These are phyloP conservation scores for Centropus unirufus DNA, from an alignment of 2,113 vertebrate species.

Conservation along the genomic window DNA sequence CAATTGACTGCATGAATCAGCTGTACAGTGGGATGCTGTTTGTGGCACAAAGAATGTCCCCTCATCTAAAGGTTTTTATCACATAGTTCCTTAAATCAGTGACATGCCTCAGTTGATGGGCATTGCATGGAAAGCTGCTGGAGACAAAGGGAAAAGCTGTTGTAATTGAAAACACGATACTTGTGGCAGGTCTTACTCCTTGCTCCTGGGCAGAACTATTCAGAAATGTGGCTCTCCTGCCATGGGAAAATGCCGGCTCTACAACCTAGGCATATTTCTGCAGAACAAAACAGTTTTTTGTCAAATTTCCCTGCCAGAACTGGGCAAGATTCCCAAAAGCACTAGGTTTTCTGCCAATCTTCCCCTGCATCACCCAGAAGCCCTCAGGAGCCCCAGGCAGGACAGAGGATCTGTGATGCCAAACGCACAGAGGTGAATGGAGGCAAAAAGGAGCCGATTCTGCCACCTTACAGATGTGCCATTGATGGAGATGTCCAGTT, in stretches of 20 bases:
- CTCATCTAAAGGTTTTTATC: not conserved
- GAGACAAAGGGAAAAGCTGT: not conserved
- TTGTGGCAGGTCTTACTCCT: not conserved
- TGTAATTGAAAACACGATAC: not conserved
- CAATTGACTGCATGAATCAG: not conserved
- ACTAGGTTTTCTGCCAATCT: not conserved
- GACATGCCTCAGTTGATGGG: not conserved
- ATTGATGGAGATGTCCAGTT: too few species aligned
- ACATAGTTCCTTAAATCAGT: not conserved
- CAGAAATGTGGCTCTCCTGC: rapidly evolving
- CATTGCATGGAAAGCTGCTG: not conserved
- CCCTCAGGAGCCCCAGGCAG: not conserved
- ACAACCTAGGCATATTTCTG: not conserved
- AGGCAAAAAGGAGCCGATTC: not conserved
- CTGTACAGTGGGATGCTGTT: not conserved
- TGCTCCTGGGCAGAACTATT: not conserved
- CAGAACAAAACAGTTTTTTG: not conserved
- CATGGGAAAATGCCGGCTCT: not conserved
- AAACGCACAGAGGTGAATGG: not conserved
- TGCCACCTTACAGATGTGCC: not conserved
- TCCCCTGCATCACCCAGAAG: not conserved
- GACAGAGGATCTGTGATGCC: not conserved
- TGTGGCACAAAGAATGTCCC: not conserved
- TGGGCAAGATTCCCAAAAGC: not conserved
- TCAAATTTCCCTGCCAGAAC: not conserved